These are phyloP conservation scores for Gasteruption jaculator DNA, from an alignment of 2,888 invertebrate species.

Conservation along the genomic window DNA sequence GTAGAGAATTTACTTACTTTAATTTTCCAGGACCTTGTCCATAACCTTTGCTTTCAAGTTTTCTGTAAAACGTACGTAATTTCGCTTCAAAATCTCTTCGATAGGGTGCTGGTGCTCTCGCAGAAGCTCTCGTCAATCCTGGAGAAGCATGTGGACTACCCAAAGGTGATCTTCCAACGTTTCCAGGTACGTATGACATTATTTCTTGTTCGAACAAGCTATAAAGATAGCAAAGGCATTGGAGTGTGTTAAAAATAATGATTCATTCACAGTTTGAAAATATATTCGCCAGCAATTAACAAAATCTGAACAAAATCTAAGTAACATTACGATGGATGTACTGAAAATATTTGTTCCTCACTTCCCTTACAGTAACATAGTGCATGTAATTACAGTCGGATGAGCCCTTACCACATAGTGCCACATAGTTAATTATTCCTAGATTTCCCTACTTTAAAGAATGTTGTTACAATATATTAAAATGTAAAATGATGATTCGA, in stretches of 20 bases:
- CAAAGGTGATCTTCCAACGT: slow-evolving; percentile 54
- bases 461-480: too few species aligned
- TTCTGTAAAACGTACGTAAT: slow-evolving; percentile 88
- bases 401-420: too few species aligned
- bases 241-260: slow-evolving; percentile 1
- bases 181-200: slow-evolving; percentile 87
- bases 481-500: too few species aligned
- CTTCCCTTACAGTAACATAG: too few species aligned
- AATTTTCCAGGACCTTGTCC: slow-evolving; percentile 96
- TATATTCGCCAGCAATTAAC: too few species aligned
- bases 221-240: slow-evolving; percentile 44
- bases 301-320: too few species aligned
- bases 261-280: too few species aligned
- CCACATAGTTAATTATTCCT: too few species aligned
- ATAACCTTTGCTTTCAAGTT: slow-evolving; percentile 93
- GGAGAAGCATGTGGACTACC: slow-evolving; percentile 75
- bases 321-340: too few species aligned
- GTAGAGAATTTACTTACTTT: slow-evolving; percentile 64
- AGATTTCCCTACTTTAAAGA: too few species aligned
- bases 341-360: too few species aligned
- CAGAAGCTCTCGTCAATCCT: slow-evolving; percentile 69
- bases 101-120: slow-evolving; percentile 85
- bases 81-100: slow-evolving; percentile 94
- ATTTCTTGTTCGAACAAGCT: slow-evolving; percentile 98
- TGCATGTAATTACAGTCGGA: too few species aligned